These are phyloP conservation scores for Lamproptera curius DNA, from an alignment of 2,888 invertebrate genomes.

Conservation along the genomic window DNA sequence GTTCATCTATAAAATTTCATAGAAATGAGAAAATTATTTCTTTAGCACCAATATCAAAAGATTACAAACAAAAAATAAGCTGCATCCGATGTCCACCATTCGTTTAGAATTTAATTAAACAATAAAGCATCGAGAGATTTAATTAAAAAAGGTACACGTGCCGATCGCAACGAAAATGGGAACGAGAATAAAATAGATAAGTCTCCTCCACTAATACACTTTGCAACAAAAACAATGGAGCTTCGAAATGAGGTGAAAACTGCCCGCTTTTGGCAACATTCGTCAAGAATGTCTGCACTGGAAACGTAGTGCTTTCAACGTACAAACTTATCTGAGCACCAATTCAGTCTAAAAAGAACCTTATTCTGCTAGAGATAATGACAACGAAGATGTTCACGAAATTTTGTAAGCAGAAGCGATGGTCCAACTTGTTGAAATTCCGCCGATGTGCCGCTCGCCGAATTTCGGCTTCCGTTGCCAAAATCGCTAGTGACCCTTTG, in stretches of 20 bases:
- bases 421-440: slow-evolving; percentile 76
- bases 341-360: slow-evolving; percentile 39
- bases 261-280: slow-evolving; percentile 72
- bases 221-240: slow-evolving; percentile 58
- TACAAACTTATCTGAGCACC: slow-evolving; percentile 32
- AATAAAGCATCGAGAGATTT: no score
- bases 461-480: slow-evolving; percentile 45
- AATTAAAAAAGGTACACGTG: no score
- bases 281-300: slow-evolving; percentile 68
- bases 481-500: slow-evolving; percentile 41
- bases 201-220: slow-evolving; percentile 8
- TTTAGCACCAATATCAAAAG: no score
- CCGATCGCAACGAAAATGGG: neutral
- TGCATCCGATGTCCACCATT: no score
- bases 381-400: slow-evolving; percentile 32
- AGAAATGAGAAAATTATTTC: no score
- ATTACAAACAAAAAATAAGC: no score
- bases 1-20: no score
- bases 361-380: slow-evolving; percentile 40
- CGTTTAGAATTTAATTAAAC: no score
- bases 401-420: slow-evolving; percentile 45
- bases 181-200: slow-evolving; percentile 6
- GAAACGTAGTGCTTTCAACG: slow-evolving; percentile 37
- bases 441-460: slow-evolving; percentile 56
- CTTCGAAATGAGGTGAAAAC: slow-evolving; percentile 67